These are phyloP conservation scores for Struthidea cinerea DNA, from an alignment of 2,113 vertebrate species.

Conservation along the genomic window DNA sequence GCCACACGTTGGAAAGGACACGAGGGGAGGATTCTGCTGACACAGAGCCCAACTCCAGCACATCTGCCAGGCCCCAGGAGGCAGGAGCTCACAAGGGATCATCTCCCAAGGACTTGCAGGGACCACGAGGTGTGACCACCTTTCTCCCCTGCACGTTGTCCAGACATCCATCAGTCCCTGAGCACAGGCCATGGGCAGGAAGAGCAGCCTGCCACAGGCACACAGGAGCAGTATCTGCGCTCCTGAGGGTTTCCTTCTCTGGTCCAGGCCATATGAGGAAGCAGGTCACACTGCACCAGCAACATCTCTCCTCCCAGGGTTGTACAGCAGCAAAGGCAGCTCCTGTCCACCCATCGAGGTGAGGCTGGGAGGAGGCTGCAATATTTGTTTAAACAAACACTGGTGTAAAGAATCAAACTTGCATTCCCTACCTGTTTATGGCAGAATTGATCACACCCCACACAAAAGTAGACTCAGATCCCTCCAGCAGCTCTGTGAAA, in stretches of 20 bases:
- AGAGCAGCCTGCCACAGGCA: background rate
- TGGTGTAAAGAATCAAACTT: background rate
- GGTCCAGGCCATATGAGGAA: background rate
- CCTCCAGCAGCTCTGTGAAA: background rate
- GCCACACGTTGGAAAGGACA: background rate
- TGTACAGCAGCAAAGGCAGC: background rate
- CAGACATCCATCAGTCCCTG: background rate
- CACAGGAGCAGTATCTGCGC: background rate
- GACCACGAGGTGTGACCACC: background rate
- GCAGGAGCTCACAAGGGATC: background rate
- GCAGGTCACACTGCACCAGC: background rate
- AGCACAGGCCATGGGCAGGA: background rate
- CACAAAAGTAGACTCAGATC: background rate
- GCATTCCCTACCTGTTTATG: background rate
- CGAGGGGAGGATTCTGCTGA: background rate
- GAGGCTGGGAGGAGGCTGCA: background rate
- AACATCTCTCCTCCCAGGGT: background rate
- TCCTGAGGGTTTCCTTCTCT: background rate
- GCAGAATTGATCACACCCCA: background rate
- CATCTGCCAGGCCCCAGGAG: background rate
- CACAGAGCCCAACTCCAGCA: background rate
- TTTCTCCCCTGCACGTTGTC: background rate
- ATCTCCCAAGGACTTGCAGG: background rate
- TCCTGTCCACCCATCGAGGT: fast-evolving
- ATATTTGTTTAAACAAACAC: background rate